Base-by-base conservation (phyloP, 53 echinoderm and acorn worm species). In the Apostichopus leukothele region DNA sequence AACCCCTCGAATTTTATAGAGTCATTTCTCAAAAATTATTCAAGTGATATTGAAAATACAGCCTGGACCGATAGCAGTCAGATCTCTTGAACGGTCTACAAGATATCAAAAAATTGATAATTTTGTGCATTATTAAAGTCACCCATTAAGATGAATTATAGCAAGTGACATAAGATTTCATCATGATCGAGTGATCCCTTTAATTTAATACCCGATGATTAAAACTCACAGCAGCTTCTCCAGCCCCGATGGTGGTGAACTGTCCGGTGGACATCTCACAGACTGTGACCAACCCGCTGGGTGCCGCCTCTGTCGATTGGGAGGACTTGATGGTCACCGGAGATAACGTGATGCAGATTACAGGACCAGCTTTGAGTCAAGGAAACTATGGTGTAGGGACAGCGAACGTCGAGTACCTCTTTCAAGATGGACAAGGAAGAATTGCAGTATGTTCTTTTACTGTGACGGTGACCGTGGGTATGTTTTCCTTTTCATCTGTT, bases 161-260 rank as follows among this genome's bases (percentile, higher is more conserved):
- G 25, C 25, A 25, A 25, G 0, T 25, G 25, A 25, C 25, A 25
- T 25, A 25, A 25, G 1, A 25, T 25, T 25, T 25, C 25, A 25
- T 25, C 25, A 25, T 25, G 25, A 25, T 25, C 1, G 25, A 25
- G 25, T 25, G 25, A 25, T 25, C 25, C 25, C 25, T n/a, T n/a
- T n/a, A n/a, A n/a, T 25, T 25, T 25, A 25, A 25, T 25, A 25
- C 25, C 0, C 25, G 1, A 25, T 25, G 25, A 25, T 25, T 25
- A 25, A 25, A 25, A 25, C 25, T 25, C 1, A 1, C 25, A 25
- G 67, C 67, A 67, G 67, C 67, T 18, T 67, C 12, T 67, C 12
- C 51, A 51, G 51, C 79, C 1, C 80, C 7, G 52, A n/a, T 79
- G 80, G 53, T 79, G 8, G 39, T 51, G 80, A 79, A 79, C 52